phyloP scores from a whole-genome alignment of 2,888 invertebrate genomes.

The Spisula solida region DNA sequence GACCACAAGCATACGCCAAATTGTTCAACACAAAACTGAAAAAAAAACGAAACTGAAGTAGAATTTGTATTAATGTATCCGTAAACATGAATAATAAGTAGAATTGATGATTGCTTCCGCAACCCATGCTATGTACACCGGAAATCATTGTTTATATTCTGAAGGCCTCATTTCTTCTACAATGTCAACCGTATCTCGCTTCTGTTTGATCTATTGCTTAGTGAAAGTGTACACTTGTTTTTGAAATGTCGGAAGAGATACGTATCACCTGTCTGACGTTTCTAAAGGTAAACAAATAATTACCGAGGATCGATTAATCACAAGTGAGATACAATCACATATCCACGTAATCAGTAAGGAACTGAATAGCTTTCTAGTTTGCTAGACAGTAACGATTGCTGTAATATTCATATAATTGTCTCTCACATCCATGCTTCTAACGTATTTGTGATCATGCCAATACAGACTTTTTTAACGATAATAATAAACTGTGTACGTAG shows the following conservation, averaged over 20 bases:
- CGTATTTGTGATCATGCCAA: too few species aligned
- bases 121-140: not conserved
- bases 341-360: not conserved
- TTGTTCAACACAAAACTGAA: too few species aligned
- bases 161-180: not conserved
- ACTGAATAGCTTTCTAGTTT: not conserved
- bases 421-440: not conserved
- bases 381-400: not conserved
- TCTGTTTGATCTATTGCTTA: not conserved
- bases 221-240: not conserved
- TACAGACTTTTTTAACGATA: too few species aligned
- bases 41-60: too few species aligned
- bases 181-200: not conserved
- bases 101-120: not conserved
- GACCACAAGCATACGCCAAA: too few species aligned
- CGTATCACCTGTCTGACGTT: not conserved
- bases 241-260: conserved; percentile 6
- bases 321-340: not conserved
- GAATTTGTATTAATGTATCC: too few species aligned
- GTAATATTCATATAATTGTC: not conserved
- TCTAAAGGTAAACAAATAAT: conserved; percentile 13
- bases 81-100: too few species aligned
- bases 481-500: too few species aligned
- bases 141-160: not conserved
- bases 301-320: not conserved